phyloP scores from a whole-genome alignment of 2,888 invertebrate genomes.

The Pseudococcus longispinus region DNA sequence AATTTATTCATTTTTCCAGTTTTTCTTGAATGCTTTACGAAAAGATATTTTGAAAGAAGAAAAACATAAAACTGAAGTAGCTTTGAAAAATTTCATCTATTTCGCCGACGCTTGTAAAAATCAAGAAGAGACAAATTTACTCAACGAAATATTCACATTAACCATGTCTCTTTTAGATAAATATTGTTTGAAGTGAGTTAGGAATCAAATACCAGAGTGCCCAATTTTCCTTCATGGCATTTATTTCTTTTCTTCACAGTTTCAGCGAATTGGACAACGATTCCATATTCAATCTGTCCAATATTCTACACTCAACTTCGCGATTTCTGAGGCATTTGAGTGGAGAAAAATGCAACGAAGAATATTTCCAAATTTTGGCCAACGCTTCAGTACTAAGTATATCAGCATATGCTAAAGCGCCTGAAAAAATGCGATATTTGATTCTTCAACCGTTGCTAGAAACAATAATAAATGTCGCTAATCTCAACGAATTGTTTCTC shows the following conservation, averaged over 20 bases:
- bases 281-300: not conserved
- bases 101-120: constrained; percentile 34
- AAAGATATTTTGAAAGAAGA: not conserved
- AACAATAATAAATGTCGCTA: constrained; percentile 12
- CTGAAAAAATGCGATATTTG: not conserved
- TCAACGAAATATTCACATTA: constrained; percentile 21
- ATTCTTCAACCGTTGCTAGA: not conserved
- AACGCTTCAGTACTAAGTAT: not conserved
- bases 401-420: constrained; percentile 39
- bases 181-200: constrained; percentile 16
- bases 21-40: not conserved
- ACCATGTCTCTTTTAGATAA: constrained; percentile 4
- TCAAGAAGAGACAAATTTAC: not conserved
- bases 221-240: not conserved
- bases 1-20: not conserved
- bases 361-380: constrained; percentile 18
- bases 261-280: constrained; percentile 18
- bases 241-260: not conserved
- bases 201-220: not conserved
- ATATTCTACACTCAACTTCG: constrained; percentile 15
- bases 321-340: constrained; percentile 14
- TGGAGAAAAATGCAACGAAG: not conserved
- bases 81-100: constrained; percentile 40
- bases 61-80: constrained; percentile 1
- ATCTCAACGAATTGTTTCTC: constrained; percentile 28